Evolutionary conservation across 2,888 invertebrate species (phyloP), one percentile per base, ranked within the genome.

Genomic region (Spialia ferax): DNA sequence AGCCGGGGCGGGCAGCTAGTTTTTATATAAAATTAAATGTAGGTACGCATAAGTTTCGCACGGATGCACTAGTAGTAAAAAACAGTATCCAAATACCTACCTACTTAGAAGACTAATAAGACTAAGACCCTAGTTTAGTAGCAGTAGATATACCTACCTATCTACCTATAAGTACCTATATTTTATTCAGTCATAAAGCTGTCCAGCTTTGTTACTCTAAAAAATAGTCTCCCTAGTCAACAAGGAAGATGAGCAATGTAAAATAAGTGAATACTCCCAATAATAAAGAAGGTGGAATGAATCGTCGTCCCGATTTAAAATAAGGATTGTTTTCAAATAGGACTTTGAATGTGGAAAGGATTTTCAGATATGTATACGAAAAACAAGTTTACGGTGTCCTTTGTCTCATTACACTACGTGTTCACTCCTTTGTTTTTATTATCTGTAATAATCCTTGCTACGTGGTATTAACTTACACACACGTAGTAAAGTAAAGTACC

Each of bases 281-380:
- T 52, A 59, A 65, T 59, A 52, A 38, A 89, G 87, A 83, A 79
- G 83, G 81, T 82, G 84, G 88, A 89, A 89, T 88, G 59, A 52
- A 57, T 65, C 77, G 67, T 78, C 79, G 79, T 76, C 79, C 83
- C 83, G 84, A 86, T 87, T 88, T 88, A 86, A 86, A 87, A 88
- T 87, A 88, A 82, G 85, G 81, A 84, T 85, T 82, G 82, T 81
- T 80, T 83, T 84, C 85, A 56, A 64, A 59, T 29, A 38, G 52
- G 65, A 50, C 20, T 18, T 65, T 18, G 29, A 50, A 65, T 48
- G 86, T 87, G 84, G 85, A 86, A 83, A 18, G 15, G 35, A 20
- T 56, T 35, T 18, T 54, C 1, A 20, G 35, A 35, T 45, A 1
- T 23, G 13, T 52, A 15, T 29, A 54, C 26, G 45, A 45, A 45